Evolutionary conservation across 2,113 vertebrate species (phyloP).

Genomic region (Sceloporus tristichus): DNA sequence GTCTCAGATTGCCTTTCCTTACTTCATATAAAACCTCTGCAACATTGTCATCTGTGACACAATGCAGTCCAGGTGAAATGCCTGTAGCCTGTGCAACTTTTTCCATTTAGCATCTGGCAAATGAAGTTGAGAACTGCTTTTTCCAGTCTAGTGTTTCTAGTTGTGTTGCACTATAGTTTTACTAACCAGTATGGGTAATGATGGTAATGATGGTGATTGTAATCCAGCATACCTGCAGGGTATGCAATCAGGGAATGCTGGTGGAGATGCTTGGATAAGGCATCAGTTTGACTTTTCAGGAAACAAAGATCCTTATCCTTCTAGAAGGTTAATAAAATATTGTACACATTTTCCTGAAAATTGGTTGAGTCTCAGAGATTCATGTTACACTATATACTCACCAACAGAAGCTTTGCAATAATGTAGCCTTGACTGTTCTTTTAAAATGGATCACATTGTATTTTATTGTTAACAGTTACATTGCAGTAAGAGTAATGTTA

Average conservation of each 20-base stretch:
- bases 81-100: not conserved
- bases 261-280: not conserved
- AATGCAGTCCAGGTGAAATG: not conserved
- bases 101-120: not conserved
- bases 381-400: not conserved
- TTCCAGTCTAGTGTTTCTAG: not conserved
- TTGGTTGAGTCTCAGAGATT: not conserved
- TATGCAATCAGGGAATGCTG: too few relatives aligned
- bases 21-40: not conserved
- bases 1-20: not conserved
- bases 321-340: not conserved
- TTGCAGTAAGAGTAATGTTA: not conserved
- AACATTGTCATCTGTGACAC: not conserved
- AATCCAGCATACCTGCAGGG: too few relatives aligned
- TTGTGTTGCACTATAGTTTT: too few relatives aligned
- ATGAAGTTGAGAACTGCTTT: not conserved
- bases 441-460: not conserved
- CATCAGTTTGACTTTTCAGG: not conserved
- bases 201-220: too few relatives aligned
- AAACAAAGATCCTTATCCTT: not conserved
- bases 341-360: not conserved
- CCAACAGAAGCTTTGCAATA: not conserved
- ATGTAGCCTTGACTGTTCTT: not conserved
- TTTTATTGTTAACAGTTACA: not conserved
- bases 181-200: too few relatives aligned